A percentile compares a stretch with the other conserved stretches of the same genome.
phyloP scores from a whole-genome alignment of 2,113 vertebrate genomes.

The Tympanuchus pallidicinctus region DNA sequence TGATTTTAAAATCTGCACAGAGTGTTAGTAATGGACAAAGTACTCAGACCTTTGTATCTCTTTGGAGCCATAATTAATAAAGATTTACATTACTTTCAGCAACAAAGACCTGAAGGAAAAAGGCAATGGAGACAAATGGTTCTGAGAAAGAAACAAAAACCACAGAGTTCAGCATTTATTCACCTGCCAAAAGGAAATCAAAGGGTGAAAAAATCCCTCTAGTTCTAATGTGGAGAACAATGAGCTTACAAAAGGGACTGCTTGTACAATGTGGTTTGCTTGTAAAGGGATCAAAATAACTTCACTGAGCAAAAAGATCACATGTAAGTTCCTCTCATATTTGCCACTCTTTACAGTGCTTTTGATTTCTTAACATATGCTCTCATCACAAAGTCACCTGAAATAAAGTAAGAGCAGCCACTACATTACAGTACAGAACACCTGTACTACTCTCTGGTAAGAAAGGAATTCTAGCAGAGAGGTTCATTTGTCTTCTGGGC shows the following conservation, averaged over 20 bases:
- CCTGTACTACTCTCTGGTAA: neutral
- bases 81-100: neutral
- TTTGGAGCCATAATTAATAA: neutral
- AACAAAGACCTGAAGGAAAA: neutral
- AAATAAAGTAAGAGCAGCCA: neutral
- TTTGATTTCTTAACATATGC: fast-evolving
- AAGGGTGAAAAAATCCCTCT: neutral
- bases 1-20: neutral
- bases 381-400: fast-evolving
- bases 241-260: neutral
- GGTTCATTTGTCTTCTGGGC: neutral
- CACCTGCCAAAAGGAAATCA: neutral
- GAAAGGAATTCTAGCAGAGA: neutral
- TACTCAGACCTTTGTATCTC: neutral
- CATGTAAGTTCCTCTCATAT: neutral
- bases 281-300: neutral
- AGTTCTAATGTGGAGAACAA: neutral
- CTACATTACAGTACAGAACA: neutral
- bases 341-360: neutral
- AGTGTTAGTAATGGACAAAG: neutral
- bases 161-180: neutral
- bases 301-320: neutral
- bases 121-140: neutral
- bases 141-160: neutral
- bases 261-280: neutral